Base-by-base conservation (phyloP, 2,888 invertebrate species). In the Junonia oenone region DNA sequence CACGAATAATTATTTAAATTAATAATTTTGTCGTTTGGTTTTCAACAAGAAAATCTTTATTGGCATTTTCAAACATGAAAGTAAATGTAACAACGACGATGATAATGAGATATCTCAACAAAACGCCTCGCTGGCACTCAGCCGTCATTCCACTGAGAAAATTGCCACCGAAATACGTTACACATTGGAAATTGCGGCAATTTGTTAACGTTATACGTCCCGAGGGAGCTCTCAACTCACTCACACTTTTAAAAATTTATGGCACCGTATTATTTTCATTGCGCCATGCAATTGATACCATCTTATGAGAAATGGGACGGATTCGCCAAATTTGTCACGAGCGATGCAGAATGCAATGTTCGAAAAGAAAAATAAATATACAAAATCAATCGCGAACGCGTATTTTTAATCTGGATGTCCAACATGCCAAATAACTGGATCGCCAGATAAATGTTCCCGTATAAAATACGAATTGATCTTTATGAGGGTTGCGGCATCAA, bases 141-240 rank as follows among this genome's bases (percentile, higher is more conserved):
- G 65, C 65, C 65, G 63, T 70, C 66, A 71, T 70, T 70, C 66
- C 63, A 64, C 67, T 38, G 68, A 68, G 65, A 69, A 76, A 75
- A 80, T 78, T 73, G 77, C 77, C 69, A 73, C 75, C 72, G 71
- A 74, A 78, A 78, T 71, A 69, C 72, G 73, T 73, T 68, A 75
- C 73, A 75, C 74, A 78, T 81, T 78, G 78, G 71, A 74, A 76
- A 81, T 76, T 74, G 78, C 70, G 58, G 71, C 74, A 75, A 80
- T 82, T 80, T 79, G 77, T 81, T 81, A 75, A 71, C 72, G 70
- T 78, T 76, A 81, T 75, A 71, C 56, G 64, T 70, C 78, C 75
- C 77, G 45, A 43, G 72, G 65, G 81, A 55, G 67, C 67, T 63
- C 57, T 74, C 64, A 63, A 67, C 69, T 68, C 68, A 68, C 65